Conservation (phyloP, 2,797 vertebrate species). For the Florisuga fusca region DNA sequence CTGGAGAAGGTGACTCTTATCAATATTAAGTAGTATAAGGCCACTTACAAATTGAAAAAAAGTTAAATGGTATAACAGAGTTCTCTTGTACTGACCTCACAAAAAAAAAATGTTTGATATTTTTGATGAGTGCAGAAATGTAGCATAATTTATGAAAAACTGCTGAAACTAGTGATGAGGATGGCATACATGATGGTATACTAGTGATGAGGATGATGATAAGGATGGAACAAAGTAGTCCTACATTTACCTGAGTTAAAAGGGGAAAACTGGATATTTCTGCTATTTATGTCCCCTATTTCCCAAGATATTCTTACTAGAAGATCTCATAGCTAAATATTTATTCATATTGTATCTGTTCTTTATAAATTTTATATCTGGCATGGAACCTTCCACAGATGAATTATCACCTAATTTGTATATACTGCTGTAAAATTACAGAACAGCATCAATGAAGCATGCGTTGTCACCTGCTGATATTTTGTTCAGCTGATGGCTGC, state of each 20-base stretch:
- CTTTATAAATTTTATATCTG: background rate
- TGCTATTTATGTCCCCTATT: background rate
- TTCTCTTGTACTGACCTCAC: background rate
- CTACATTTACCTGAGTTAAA: background rate
- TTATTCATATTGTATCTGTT: background rate
- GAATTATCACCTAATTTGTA: background rate
- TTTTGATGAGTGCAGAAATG: background rate
- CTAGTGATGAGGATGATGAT: too few relatives aligned
- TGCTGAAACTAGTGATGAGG: background rate
- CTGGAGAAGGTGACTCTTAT: background rate
- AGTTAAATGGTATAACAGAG: background rate
- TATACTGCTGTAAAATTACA: conserved; percentile 3
- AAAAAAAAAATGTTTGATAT: background rate
- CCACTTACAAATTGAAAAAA: background rate
- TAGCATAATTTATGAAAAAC: background rate
- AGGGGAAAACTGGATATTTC: background rate
- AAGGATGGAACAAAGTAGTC: background rate
- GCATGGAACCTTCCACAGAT: background rate
- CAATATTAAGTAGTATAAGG: background rate
- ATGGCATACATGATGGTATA: too few relatives aligned
- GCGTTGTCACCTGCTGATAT: conserved; percentile 39
- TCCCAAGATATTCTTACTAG: background rate
- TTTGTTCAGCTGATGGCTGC: background rate
- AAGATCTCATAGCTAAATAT: background rate
- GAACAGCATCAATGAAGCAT: background rate